Base-by-base conservation (phyloP, 2,113 vertebrate species). In the Centropus unirufus region DNA sequence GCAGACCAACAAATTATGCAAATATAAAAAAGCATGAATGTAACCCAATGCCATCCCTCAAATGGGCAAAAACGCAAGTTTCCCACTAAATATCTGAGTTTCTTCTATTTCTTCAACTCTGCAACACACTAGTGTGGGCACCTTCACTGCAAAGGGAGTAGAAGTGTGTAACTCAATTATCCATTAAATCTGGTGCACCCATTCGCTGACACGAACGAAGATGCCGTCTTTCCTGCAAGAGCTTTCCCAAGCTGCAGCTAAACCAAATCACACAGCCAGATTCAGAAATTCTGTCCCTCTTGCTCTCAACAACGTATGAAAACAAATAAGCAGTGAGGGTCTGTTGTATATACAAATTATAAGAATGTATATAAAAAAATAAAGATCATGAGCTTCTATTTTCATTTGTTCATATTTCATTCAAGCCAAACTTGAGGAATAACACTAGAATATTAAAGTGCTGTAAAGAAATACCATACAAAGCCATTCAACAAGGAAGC, bases 401-500 rank as follows among this genome's bases (percentile, higher is more conserved):
- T 84, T 90, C 76, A 70, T 8, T 66, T 46, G 6, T 72, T 93
- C 73, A n/a, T 32, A 16, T 75, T 87, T 83, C 95, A 80, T 89
- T 75, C 62, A 76, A 88, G 83, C 20, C 66, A 90, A 63, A 72
- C 66, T 93, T 83, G 76, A 57, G 69, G 44, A 91, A 63, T 64
- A 80, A 87, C 26, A 63, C 3, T n/a, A 74, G 14, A 93, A 42
- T 49, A 83, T 29, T 76, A 12, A 76, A 74, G 36, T 58, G 58
- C 44, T 92, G 42, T 75, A 49, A 34, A 91, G 29, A 40, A 54
- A 54, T 18, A 46, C 44, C 9, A 51, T 42, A 63, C 49, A 92
- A 92, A 95, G 44, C 49, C 72, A 80, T 74, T 91, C 51, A 92
- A 29, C 36, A 83, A 91, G 55, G 79, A 77, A 68, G 89, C n/a